Evolutionary conservation across 2,113 vertebrate genomes (phyloP).

Genomic region (Pomatorhinus ruficollis): DNA sequence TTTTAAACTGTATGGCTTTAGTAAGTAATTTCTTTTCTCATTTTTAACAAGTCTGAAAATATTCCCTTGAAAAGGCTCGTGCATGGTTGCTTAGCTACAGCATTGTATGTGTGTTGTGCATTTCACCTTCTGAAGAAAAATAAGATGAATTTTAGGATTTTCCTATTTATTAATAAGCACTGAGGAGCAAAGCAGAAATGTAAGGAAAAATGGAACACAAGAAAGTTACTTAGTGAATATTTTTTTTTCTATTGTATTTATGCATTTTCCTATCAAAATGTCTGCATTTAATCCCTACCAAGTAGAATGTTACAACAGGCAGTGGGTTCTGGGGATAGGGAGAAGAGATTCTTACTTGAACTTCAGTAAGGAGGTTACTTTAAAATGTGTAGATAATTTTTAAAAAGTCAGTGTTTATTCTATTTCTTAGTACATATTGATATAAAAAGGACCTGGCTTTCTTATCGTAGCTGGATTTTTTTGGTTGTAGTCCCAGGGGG

Average conservation of each 20-base stretch:
- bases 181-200: not conserved
- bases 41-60: constrained; percentile 19
- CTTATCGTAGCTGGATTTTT: not conserved
- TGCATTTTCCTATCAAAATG: not conserved
- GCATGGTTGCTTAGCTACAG: constrained; percentile 30
- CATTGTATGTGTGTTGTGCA: not conserved
- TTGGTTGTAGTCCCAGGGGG: not conserved
- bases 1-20: not conserved
- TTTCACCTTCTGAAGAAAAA: constrained; percentile 51
- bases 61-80: not conserved
- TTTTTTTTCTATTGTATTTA: not conserved
- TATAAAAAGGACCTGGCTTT: not conserved
- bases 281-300: not conserved
- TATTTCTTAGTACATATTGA: not conserved
- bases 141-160: constrained; percentile 15
- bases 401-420: not conserved
- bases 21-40: not conserved
- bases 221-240: not conserved
- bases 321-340: not conserved
- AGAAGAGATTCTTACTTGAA: not conserved
- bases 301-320: not conserved
- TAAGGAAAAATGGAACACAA: not conserved
- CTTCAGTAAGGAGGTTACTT: not conserved
- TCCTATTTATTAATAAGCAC: not conserved
- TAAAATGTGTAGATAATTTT: not conserved